A percentile compares a stretch with the other conserved stretches of the same genome.
Evolutionary conservation across 2,113 vertebrate species (phyloP).

Genomic region (Tympanuchus pallidicinctus): DNA sequence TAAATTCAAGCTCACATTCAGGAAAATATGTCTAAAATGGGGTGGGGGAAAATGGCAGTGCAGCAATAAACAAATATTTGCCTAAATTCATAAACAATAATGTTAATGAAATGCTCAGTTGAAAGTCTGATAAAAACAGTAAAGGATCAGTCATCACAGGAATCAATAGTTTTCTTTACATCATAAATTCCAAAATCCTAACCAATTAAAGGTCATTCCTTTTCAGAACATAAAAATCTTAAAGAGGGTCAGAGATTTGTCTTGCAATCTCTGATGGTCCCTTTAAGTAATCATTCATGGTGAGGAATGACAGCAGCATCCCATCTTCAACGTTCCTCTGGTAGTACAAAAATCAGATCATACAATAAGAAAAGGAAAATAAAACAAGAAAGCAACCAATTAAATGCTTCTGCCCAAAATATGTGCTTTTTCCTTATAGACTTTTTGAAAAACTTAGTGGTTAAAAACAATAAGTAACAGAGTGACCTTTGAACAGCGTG

Average conservation of each 20-base stretch:
- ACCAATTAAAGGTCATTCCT: neutral
- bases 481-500: neutral
- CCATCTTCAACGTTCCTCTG: neutral
- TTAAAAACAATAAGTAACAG: neutral
- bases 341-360: neutral
- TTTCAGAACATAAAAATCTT: neutral
- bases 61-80: neutral
- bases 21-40: neutral
- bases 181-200: neutral
- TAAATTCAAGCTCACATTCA: neutral
- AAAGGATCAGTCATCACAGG: neutral
- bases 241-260: neutral
- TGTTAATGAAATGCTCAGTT: neutral
- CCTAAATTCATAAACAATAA: neutral
- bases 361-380: neutral
- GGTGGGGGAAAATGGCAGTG: neutral
- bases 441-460: neutral
- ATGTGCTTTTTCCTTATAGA: fast-evolving
- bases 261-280: neutral
- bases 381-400: neutral
- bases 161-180: neutral
- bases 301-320: neutral
- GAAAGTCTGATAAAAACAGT: neutral
- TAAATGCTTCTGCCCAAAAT: neutral
- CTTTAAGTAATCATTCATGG: neutral